phyloP scores from a whole-genome alignment of 2,797 vertebrate genomes.

The Diplodus puntazzo region DNA sequence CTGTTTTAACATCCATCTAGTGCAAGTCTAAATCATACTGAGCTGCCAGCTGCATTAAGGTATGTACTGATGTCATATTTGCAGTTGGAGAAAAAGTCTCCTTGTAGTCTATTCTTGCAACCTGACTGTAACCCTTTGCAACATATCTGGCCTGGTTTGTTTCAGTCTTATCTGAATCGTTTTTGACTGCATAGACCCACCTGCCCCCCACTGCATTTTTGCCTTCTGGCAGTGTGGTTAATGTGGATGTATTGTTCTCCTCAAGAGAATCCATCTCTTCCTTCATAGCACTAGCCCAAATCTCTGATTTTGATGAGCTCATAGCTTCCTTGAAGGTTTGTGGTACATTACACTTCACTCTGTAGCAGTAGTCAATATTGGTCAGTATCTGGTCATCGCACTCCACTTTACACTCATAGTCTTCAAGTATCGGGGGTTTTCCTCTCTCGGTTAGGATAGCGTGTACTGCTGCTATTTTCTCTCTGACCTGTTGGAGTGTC shows the following conservation, averaged over 20 bases:
- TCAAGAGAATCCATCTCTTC: neutral
- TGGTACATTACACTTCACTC: neutral
- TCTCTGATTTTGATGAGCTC: neutral
- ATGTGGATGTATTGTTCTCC: neutral
- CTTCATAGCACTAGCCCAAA: neutral
- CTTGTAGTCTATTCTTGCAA: too few relatives aligned
- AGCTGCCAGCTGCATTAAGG: neutral
- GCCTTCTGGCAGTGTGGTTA: neutral
- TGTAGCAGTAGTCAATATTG: neutral
- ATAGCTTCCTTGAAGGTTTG: neutral
- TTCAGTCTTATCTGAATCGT: neutral
- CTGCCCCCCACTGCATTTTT: neutral
- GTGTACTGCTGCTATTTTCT: too few relatives aligned
- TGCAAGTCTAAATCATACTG: neutral
- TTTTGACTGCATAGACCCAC: neutral
- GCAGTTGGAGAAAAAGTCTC: neutral
- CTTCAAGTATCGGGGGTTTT: neutral
- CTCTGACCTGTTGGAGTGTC: too few relatives aligned
- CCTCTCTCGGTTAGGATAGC: neutral
- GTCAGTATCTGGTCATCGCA: neutral
- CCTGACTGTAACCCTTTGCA: neutral
- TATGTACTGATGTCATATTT: neutral
- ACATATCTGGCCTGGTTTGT: neutral
- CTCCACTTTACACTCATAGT: neutral
- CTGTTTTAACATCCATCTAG: neutral